Base-by-base conservation (phyloP, 1,140 invertebrate species). In the Dendrolimus kikuchii region DNA sequence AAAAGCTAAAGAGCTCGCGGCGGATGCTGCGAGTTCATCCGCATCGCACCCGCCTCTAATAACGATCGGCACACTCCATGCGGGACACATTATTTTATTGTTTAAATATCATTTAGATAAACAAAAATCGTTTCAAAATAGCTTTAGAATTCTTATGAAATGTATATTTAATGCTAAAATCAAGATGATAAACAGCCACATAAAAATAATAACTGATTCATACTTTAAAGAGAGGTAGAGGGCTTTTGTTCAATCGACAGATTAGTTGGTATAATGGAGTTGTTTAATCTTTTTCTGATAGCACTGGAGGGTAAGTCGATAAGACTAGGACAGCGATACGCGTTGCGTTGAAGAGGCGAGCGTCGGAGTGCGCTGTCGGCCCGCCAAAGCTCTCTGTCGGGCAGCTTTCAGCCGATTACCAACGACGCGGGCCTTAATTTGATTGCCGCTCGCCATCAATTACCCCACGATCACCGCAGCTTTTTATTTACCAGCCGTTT, bases 381-480 rank as follows among this genome's bases (percentile, higher is more conserved):
- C 66, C 69, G 71, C 75, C 74, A 77, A 77, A 76, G 75, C 71
- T 68, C 66, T 69, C 67, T 62, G 73, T 72, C 76, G 70, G 72
- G 71, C 71, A 74, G 76, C 78, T 81, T 81, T 79, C 73, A 77
- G 81, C 68, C 74, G 78, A 84, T 84, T 81, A 84, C 71, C 64
- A 70, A 67, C 78, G 78, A 75, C 77, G 72, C 67, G 66, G 62
- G 66, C 62, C 71, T 75, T 85, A 85, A 85, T 85, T 85, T 85
- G 81, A 85, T 85, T 82, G 77, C 74, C 72, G 62, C 68, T 68
- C 69, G 68, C 74, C 74, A 79, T 81, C 77, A 77, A 81, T 81
- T 81, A 77, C 75, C 74, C 68, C 61, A 62, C 66, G 61, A 72
- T 65, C 71, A 66, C 71, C 71, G 64, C 68, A 66, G 71, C 66